Base-by-base conservation (phyloP, 2,888 invertebrate species). In the Sarcophaga caerulescens region DNA sequence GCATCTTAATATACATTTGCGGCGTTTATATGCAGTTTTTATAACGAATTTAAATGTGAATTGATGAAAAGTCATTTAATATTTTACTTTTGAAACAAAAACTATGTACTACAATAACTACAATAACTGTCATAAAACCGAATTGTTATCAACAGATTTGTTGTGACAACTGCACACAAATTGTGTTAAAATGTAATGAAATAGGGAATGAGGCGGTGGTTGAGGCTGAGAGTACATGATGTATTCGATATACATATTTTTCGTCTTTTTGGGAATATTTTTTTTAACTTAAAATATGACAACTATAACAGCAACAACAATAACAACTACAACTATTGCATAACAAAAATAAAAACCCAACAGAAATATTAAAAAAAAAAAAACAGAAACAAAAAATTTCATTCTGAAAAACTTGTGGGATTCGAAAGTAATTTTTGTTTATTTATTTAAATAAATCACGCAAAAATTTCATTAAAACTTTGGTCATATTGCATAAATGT, bases 381-480 rank as follows among this genome's bases (percentile, higher is more conserved):
- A 35, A 35, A 35, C 5, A 1, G 25, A 60, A 68, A 70, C 19
- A 14, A 4, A n/a, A n/a, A 12, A 12, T 45, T 21, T n/a, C 1
- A 19, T 74, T 74, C n/a, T 60, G 35, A 25, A 59, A 69, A 78
- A 68, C 17, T 57, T 17, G n/a, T 57, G 57, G 57, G n/a, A 57
- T 35, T 23, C 17, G 47, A 35, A 35, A 35, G 59, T 65, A 65
- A 12, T 35, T 35, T 35, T 35, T 52, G n/a, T 77, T 23, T 66
- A 71, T 73, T 85, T 85, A 82, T 87, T 82, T 80, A 82, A 79
- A 69, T 75, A 84, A 84, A 87, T 82, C 84, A 87, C 87, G 81
- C 76, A 81, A 75, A 35, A 87, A 81, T 85, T 85, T 81, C 81
- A 81, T 87, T 84, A 87, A 85, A 57, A 87, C 85, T 68, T 85